Base-by-base conservation (phyloP, 2,113 vertebrate genomes). In the Acanthochromis polyacanthus region DNA sequence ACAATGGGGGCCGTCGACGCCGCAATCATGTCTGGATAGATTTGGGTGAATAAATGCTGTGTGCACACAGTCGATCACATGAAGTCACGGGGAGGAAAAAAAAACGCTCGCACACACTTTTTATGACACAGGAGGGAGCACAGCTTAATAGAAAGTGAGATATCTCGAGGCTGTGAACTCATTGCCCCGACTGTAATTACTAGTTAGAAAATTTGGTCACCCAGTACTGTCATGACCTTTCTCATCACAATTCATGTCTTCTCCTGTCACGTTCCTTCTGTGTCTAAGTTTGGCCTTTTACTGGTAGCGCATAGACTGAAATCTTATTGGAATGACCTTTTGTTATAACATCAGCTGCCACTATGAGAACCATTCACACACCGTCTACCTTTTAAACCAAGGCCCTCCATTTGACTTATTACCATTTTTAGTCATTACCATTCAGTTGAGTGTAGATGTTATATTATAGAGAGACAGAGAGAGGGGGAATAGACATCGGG, bases 291-390 rank as follows among this genome's bases (percentile, higher is more conserved):
- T 89, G 80, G 68, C 70, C 67, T 90, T 89, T 90, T 68, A 71
- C 51, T 55, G 45, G 75, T 45, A 28, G 20, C 46, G 57, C 67
- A 58, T 73, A 4, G 73, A 81, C 72, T 25, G 53, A 57, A 68
- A 75, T 67, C 40, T 76, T 79, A 76, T 79, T 65, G 78, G 64
- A 86, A 67, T 86, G 85, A 89, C 85, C 83, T 91, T 93, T 84
- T 75, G 71, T 75, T 76, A 61, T 53, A 68, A 51, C 71, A 78
- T 75, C 59, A 65, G 48, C 63, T 73, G 53, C 53, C 70, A 53
- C 19, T 11, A 40, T 68, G 60, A 52, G 38, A 83, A 53, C 57
- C 61, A 38, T 75, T 84, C 76, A 74, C 14, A 61, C 72, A 50
- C 19, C 43, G 19, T 48, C 17, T 77, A 38, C 71, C 75, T 69